Percentiles rank a stretch among this genome's conserved stretches.
Evolutionary conservation across 2,797 vertebrate genomes (phyloP).

Genomic region (Thunnus albacares): DNA sequence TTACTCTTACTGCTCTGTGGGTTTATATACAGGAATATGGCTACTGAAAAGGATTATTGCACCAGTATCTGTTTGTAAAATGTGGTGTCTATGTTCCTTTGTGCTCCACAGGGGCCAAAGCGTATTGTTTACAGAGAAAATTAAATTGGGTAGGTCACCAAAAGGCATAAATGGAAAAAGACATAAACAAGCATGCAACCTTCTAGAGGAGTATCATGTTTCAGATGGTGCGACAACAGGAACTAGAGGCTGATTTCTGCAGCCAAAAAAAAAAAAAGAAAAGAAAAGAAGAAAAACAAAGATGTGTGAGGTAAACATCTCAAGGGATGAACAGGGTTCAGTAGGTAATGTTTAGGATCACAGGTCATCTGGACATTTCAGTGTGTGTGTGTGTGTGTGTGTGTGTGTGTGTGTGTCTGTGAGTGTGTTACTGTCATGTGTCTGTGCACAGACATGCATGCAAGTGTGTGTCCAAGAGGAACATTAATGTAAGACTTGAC

Average conservation of each 20-base stretch:
- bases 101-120: neutral
- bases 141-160: neutral
- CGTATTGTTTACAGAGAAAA: conserved; percentile 16
- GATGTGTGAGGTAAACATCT: conserved; percentile 58
- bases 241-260: conserved; percentile 7
- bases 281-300: conserved; percentile 39
- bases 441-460: neutral
- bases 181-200: conserved; percentile 8
- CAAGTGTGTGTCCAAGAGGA: conserved; percentile 47
- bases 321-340: conserved; percentile 52
- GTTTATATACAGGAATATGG: neutral
- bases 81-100: neutral
- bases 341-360: conserved; percentile 59
- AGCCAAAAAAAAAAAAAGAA: neutral
- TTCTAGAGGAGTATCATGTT: conserved; percentile 1
- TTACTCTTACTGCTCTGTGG: neutral
- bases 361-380: conserved; percentile 57
- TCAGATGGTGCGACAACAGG: conserved; percentile 36
- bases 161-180: conserved; percentile 28
- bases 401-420: conserved; percentile 19
- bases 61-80: neutral
- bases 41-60: neutral
- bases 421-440: neutral
- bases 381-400: conserved; percentile 16
- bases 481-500: conserved; percentile 64